phyloP scores from a whole-genome alignment of 2,888 invertebrate species.

The Hesperia comma region DNA sequence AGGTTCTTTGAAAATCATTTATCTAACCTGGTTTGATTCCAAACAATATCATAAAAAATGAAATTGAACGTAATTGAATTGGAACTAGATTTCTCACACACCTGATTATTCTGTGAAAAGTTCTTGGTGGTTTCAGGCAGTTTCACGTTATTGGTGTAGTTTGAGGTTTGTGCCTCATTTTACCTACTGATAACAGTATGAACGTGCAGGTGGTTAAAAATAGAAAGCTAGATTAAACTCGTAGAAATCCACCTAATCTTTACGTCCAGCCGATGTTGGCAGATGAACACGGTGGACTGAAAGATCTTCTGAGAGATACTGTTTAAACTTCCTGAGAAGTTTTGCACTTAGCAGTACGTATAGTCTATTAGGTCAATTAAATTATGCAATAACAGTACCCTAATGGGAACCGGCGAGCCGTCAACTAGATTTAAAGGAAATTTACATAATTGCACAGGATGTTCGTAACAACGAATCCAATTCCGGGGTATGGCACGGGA shows the following conservation, averaged over 20 bases:
- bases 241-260: background rate
- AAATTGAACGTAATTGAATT: slow-evolving; percentile 24
- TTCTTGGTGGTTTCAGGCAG: slow-evolving; percentile 26
- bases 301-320: too few species aligned
- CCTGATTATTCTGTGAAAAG: slow-evolving; percentile 18
- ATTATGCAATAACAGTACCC: slow-evolving; percentile 4
- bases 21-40: slow-evolving; percentile 1
- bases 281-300: too few species aligned
- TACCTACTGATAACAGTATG: slow-evolving; percentile 1
- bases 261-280: too few species aligned
- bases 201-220: slow-evolving; percentile 24
- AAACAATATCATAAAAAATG: slow-evolving; percentile 8
- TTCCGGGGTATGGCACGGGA: slow-evolving; percentile 36
- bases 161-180: slow-evolving; percentile 32
- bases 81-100: slow-evolving; percentile 23
- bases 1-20: background rate
- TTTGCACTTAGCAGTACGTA: background rate
- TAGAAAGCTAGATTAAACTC: slow-evolving; percentile 19
- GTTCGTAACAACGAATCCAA: slow-evolving; percentile 32
- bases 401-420: slow-evolving; percentile 9
- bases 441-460: slow-evolving; percentile 34
- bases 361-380: background rate
- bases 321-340: too few species aligned
- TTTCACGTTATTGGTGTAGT: slow-evolving; percentile 20
- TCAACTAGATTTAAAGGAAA: slow-evolving; percentile 9